Conservation (phyloP, 2,797 vertebrate genomes). For the Pangasius macronema region DNA sequence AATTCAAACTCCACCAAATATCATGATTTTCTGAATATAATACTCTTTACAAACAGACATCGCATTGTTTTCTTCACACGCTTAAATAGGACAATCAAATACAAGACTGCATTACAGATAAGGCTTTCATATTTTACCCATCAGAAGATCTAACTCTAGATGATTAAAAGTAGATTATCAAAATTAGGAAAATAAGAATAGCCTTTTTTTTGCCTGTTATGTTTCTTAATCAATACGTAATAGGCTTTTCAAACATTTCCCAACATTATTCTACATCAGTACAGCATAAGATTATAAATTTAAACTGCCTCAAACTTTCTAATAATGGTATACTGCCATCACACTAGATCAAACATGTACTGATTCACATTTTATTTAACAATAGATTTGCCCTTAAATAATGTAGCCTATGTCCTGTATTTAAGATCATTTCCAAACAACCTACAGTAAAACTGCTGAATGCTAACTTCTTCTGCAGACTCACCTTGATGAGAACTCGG, state of each 20-base stretch:
- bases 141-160: neutral
- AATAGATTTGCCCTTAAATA: neutral
- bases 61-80: neutral
- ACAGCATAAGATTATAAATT: neutral
- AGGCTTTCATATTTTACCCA: neutral
- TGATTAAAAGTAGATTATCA: neutral
- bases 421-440: neutral
- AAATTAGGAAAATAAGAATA: neutral
- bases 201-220: neutral
- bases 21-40: neutral
- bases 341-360: neutral
- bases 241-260: neutral
- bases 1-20: neutral
- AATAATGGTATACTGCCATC: neutral
- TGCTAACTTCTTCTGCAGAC: conserved; percentile 36
- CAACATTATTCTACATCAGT: neutral
- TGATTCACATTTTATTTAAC: neutral
- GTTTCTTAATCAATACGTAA: neutral
- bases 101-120: neutral
- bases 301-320: neutral
- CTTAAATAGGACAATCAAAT: neutral
- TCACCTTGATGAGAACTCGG: conserved; percentile 98
- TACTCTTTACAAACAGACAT: neutral
- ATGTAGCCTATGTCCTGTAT: neutral
- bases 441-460: neutral